Conservation (phyloP, 2,888 invertebrate genomes). For the Silvanus unidentatus region DNA sequence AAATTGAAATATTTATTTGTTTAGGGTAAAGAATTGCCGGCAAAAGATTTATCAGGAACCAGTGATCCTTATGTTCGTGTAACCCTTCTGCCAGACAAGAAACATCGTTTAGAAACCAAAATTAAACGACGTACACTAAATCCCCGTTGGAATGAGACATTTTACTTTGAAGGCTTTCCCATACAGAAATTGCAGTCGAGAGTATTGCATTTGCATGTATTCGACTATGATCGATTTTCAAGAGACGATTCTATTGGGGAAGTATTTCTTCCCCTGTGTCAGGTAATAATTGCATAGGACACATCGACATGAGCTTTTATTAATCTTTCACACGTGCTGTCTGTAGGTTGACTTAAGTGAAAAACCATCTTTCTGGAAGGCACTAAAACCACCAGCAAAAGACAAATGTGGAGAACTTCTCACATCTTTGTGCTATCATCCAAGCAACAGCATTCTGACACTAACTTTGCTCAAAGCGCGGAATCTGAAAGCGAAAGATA, state of each 20-base stretch:
- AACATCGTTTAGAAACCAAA: constrained; percentile 87
- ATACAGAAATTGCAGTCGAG: constrained; percentile 89
- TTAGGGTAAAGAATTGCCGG: constrained; percentile 88
- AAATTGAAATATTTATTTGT: constrained; percentile 16
- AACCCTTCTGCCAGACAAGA: constrained; percentile 84
- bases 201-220: constrained; percentile 87
- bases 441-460: constrained; percentile 88
- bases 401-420: constrained; percentile 89
- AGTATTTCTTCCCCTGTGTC: constrained; percentile 84
- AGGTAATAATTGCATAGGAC: constrained; percentile 53
- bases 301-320: not conserved
- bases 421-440: constrained; percentile 91
- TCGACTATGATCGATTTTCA: constrained; percentile 91
- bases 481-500: constrained; percentile 93
- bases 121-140: constrained; percentile 85
- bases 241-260: constrained; percentile 92
- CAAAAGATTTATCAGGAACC: constrained; percentile 87
- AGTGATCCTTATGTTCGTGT: constrained; percentile 90
- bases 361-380: constrained; percentile 93
- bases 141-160: constrained; percentile 91
- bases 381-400: constrained; percentile 85
- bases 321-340: not conserved
- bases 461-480: constrained; percentile 87
- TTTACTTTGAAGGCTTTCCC: constrained; percentile 91
- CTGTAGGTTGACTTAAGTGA: constrained; percentile 81